These are phyloP conservation scores for Nymphalis urticae DNA, from an alignment of 2,888 invertebrate species.

Conservation along the genomic window DNA sequence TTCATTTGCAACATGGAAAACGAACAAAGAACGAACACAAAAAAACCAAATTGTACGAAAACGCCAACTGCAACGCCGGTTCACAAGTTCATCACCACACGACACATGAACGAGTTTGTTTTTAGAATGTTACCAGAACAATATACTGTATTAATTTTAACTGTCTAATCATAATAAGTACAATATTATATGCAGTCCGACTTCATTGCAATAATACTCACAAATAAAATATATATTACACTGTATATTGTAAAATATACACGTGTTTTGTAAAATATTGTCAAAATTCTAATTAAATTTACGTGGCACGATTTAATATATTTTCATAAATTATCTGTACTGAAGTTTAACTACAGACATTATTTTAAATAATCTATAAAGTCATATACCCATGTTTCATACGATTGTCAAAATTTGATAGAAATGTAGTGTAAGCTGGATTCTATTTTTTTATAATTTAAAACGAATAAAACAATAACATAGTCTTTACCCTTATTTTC, in stretches of 20 bases:
- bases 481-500: no score
- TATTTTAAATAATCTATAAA: background rate
- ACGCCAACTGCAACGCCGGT: conserved; percentile 78
- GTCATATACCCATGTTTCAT: no score
- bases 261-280: conserved; percentile 26
- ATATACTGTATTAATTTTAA: conserved; percentile 18
- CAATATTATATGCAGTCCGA: background rate
- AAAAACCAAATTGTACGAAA: conserved; percentile 70
- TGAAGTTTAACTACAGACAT: background rate
- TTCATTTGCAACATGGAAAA: conserved; percentile 73
- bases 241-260: background rate
- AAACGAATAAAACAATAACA: no score
- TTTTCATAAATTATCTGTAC: conserved; percentile 22
- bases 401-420: no score
- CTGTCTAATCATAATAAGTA: background rate
- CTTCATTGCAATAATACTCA: background rate
- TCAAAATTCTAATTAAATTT: conserved; percentile 32
- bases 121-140: conserved; percentile 75
- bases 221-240: background rate
- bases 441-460: no score
- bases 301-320: conserved; percentile 32
- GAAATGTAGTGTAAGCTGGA: no score
- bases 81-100: conserved; percentile 76
- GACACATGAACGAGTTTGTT: conserved; percentile 53
- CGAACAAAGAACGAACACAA: conserved; percentile 77